Evolutionary conservation across 2,888 invertebrate genomes (phyloP).

Genomic region (Chalcis sispes): DNA sequence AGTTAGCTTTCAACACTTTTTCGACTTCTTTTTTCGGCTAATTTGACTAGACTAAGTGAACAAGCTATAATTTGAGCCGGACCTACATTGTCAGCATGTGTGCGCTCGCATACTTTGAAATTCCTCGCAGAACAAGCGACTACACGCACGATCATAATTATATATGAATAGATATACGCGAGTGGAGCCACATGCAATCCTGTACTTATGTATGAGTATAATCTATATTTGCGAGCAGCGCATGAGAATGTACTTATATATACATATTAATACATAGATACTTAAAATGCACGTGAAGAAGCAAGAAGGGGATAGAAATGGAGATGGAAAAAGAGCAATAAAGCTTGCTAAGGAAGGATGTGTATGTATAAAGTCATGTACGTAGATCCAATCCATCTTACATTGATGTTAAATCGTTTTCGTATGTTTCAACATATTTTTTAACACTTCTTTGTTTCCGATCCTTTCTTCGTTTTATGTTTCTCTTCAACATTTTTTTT

Average conservation of each 20-base stretch:
- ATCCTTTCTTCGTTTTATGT: background rate
- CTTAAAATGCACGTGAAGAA: background rate
- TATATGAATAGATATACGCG: no score
- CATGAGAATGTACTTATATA: background rate
- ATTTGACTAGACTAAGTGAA: no score
- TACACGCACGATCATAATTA: background rate
- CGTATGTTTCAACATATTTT: conserved; percentile 30
- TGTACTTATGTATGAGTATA: no score
- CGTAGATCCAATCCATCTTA: background rate
- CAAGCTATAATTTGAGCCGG: conserved; percentile 27
- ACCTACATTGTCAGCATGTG: conserved; percentile 40
- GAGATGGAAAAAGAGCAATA: conserved; percentile 13
- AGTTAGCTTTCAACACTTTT: no score
- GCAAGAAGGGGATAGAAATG: conserved; percentile 1
- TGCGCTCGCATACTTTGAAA: conserved; percentile 46
- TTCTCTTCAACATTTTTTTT: background rate
- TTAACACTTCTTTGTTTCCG: conserved; percentile 4
- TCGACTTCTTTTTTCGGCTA: no score
- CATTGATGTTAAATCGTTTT: conserved; percentile 29
- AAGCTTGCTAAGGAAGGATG: background rate
- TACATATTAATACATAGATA: background rate
- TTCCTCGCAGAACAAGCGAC: conserved; percentile 32
- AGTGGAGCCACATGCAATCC: no score
- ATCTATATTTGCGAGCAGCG: no score
- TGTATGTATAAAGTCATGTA: background rate